phyloP scores from a whole-genome alignment of 2,113 vertebrate genomes.

The Apus apus region DNA sequence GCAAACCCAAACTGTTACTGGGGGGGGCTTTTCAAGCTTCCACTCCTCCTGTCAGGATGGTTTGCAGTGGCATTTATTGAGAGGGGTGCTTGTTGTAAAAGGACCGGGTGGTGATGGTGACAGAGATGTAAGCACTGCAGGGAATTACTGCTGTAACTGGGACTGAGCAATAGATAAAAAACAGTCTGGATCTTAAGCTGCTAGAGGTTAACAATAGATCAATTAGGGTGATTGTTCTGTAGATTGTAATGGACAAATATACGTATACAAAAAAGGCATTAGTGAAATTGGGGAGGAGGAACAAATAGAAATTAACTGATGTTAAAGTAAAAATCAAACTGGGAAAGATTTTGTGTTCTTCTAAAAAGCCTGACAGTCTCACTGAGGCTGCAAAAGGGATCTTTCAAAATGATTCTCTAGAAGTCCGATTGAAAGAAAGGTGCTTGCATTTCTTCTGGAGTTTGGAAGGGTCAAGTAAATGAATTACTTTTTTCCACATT shows the following conservation, averaged over 20 bases:
- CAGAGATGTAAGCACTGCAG: conserved; percentile 70
- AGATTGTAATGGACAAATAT: conserved; percentile 75
- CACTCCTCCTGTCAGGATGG: conserved; percentile 37
- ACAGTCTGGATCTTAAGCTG: conserved; percentile 57
- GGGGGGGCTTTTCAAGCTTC: conserved; percentile 58
- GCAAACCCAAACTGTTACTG: conserved; percentile 68
- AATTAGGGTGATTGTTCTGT: conserved; percentile 81
- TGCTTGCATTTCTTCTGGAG: background rate
- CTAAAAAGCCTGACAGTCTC: conserved; percentile 29
- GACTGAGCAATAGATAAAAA: conserved; percentile 72
- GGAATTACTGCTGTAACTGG: conserved; percentile 71
- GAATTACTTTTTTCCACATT: background rate
- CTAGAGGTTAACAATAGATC: conserved; percentile 75
- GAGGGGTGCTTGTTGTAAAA: conserved; percentile 41
- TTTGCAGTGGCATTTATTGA: conserved; percentile 64
- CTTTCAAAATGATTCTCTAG: background rate
- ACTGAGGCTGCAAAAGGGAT: background rate
- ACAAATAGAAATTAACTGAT: conserved; percentile 75
- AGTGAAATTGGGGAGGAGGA: conserved; percentile 68
- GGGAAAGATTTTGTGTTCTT: conserved; percentile 62
- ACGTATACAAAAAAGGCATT: conserved; percentile 64
- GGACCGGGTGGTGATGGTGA: background rate
- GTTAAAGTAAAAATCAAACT: conserved; percentile 62
- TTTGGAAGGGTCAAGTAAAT: background rate
- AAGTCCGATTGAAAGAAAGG: background rate